Evolutionary conservation across 2,113 vertebrate genomes (phyloP).

Genomic region (Isichthys henryi): DNA sequence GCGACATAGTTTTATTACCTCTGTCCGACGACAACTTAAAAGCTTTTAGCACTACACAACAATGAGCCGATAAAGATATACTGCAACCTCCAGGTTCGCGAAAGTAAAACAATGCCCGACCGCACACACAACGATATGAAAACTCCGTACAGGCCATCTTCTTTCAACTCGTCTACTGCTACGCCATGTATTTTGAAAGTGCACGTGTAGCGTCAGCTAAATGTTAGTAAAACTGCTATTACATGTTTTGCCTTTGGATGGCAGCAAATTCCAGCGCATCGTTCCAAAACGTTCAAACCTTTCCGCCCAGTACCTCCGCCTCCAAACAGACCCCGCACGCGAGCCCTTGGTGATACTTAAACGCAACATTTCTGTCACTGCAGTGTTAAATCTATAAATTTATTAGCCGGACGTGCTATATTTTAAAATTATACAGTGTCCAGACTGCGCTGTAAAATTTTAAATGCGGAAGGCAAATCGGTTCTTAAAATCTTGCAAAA

Average conservation of each 20-base stretch:
- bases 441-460: background rate
- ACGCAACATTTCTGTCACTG: background rate
- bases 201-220: background rate
- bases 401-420: background rate
- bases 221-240: background rate
- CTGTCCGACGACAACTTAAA: background rate
- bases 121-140: background rate
- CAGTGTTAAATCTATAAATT: background rate
- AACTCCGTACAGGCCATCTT: background rate
- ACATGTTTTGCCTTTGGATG: background rate
- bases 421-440: background rate
- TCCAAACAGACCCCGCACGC: background rate
- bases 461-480: background rate
- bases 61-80: background rate
- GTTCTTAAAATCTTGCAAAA: background rate
- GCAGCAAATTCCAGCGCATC: conserved; percentile 4
- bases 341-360: background rate
- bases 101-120: background rate
- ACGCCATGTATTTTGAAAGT: background rate
- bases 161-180: background rate
- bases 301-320: background rate
- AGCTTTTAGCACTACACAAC: background rate
- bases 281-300: background rate
- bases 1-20: background rate
- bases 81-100: background rate